Conservation (phyloP, 2,888 invertebrate species). For the Oligia latruncula region DNA sequence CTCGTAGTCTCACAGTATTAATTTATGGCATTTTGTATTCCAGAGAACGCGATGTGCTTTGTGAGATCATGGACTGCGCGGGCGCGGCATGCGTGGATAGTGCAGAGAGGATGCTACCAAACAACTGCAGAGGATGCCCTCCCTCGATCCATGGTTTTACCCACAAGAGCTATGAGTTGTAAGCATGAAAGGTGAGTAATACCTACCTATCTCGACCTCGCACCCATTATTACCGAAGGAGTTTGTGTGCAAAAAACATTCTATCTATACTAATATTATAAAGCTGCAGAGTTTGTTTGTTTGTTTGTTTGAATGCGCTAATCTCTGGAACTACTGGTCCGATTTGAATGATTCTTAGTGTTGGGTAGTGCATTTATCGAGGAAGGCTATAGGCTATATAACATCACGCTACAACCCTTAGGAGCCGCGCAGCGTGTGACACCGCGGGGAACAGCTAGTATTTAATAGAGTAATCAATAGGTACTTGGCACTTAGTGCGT, state of each 20-base stretch:
- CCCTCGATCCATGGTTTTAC: constrained; percentile 72
- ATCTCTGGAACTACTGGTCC: no score
- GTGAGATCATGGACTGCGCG: constrained; percentile 84
- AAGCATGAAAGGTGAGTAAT: constrained; percentile 76
- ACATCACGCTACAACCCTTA: no score
- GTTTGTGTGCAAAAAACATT: not conserved
- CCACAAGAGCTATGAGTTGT: constrained; percentile 83
- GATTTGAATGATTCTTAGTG: no score
- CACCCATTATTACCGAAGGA: not conserved
- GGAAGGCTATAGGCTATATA: no score
- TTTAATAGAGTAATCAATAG: not conserved
- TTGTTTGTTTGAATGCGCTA: no score
- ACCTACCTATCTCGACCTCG: not conserved
- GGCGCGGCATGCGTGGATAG: constrained; percentile 82
- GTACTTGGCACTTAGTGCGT: not conserved
- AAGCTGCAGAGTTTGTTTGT: no score
- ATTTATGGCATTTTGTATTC: not conserved
- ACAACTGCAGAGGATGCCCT: constrained; percentile 72
- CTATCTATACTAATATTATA: no score
- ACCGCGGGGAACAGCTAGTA: no score
- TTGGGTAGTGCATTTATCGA: no score
- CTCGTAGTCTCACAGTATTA: not conserved
- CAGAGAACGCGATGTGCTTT: constrained; percentile 85
- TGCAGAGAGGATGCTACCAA: constrained; percentile 86
- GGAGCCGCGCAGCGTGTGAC: no score